Evolutionary conservation across 53 echinoderm and acorn worm species (phyloP).

Genomic region (Patiria pectinifera): DNA sequence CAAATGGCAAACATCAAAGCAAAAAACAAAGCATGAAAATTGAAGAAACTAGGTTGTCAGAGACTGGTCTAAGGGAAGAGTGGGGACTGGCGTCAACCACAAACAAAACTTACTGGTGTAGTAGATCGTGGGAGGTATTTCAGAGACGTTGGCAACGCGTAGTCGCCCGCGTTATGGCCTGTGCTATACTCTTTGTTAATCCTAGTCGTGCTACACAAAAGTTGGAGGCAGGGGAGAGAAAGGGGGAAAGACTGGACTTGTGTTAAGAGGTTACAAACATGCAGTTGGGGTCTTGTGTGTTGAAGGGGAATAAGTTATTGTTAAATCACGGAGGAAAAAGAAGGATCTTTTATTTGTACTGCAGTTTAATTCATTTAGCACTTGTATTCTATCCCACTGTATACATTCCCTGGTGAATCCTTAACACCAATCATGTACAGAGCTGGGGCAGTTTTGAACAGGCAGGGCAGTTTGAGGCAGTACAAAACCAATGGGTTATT

Average conservation of each 20-base stretch:
- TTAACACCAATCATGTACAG: no score
- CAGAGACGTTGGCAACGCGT: constrained; percentile 74
- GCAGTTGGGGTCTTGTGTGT: constrained; percentile 19
- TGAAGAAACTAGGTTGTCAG: not conserved
- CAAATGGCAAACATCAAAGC: not conserved
- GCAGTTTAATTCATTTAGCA: no score
- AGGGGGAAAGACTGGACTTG: constrained; percentile 30
- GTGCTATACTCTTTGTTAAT: constrained; percentile 94
- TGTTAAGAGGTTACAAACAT: constrained; percentile 52
- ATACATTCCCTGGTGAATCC: no score
- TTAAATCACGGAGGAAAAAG: no score
- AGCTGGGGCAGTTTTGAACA: no score
- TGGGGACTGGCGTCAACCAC: not conserved
- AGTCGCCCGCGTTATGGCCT: constrained; percentile 78
- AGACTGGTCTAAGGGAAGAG: not conserved
- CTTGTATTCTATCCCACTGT: no score
- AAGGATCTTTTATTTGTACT: no score
- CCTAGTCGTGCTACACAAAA: constrained; percentile 55
- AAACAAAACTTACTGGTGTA: constrained; percentile 76
- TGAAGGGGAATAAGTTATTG: not conserved
- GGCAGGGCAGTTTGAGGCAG: no score
- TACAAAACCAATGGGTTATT: no score
- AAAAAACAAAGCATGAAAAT: not conserved
- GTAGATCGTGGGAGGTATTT: constrained; percentile 82
- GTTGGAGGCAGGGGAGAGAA: constrained; percentile 19